A percentile compares a stretch with the other conserved stretches of the same genome.
Evolutionary conservation across 35 echinoderm and acorn worm species (phyloP).

Genomic region (Lytechinus variegatus): DNA sequence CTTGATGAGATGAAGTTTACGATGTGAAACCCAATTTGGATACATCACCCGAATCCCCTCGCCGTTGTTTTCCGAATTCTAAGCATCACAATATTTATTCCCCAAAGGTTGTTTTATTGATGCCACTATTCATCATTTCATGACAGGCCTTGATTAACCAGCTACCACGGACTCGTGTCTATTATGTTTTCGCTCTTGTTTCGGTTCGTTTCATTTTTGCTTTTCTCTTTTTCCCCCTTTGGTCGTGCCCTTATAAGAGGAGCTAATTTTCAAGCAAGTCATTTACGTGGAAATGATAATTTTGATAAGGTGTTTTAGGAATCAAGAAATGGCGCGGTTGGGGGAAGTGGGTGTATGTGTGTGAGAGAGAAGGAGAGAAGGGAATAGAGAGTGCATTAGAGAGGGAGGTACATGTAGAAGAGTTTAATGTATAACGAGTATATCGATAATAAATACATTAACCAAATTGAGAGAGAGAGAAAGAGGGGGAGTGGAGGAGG

Average conservation of each 20-base stretch:
- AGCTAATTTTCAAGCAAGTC: not conserved
- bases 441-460: not conserved
- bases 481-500: not conserved
- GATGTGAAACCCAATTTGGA: not conserved
- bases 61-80: conserved; percentile 23
- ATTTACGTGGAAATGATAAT: not conserved
- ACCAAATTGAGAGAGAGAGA: not conserved
- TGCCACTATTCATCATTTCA: conserved; percentile 4
- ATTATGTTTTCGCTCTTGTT: not conserved
- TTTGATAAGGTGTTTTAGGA: not conserved
- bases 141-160: conserved; percentile 27
- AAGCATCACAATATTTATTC: conserved; percentile 40
- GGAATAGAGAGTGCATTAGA: not conserved
- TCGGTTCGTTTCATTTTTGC: not conserved
- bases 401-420: not conserved
- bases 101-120: conserved; percentile 34
- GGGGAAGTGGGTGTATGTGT: no score
- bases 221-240: not conserved
- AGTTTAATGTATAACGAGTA: no score
- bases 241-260: not conserved
- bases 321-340: not conserved
- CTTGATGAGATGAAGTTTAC: not conserved
- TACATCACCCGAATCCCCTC: not conserved
- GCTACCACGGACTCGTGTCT: not conserved
- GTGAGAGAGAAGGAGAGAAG: not conserved